Conservation (phyloP, 1,140 invertebrate genomes). For the Lucilia cuprina region DNA sequence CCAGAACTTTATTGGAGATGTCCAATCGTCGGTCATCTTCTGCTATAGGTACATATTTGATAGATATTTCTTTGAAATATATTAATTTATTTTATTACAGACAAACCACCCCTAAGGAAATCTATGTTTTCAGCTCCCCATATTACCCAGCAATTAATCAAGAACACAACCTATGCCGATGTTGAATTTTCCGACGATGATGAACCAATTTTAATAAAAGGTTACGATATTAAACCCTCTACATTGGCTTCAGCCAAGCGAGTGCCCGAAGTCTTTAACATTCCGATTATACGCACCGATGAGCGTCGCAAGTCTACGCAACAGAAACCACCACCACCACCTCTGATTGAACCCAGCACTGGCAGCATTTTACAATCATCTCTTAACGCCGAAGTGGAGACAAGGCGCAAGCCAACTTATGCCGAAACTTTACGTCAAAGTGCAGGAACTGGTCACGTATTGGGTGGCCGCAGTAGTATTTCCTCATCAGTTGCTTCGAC, state of each 20-base stretch:
- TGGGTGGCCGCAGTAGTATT: constrained; percentile 34
- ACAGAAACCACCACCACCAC: constrained; percentile 35
- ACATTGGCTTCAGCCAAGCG: neutral
- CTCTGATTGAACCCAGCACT: constrained; percentile 38
- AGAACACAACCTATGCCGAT: constrained; percentile 40
- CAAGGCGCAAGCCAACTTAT: constrained; percentile 32
- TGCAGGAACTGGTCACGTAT: constrained; percentile 22
- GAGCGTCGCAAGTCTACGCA: neutral
- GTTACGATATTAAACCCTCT: constrained; percentile 4
- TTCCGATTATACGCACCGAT: constrained; percentile 36
- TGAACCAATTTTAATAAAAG: constrained; percentile 33
- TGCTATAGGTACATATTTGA: constrained; percentile 32
- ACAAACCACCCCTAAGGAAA: constrained; percentile 37
- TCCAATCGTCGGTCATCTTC: constrained; percentile 26
- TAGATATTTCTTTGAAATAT: neutral
- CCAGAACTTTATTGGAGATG: constrained; percentile 34
- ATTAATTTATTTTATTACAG: constrained; percentile 8
- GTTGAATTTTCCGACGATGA: constrained; percentile 42
- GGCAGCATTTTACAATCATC: constrained; percentile 37
- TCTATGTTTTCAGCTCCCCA: constrained; percentile 37
- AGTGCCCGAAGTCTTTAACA: constrained; percentile 30
- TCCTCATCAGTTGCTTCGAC: constrained; percentile 29
- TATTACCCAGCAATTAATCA: constrained; percentile 33
- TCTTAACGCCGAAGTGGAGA: constrained; percentile 24
- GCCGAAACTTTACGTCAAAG: constrained; percentile 34